Evolutionary conservation across 2,888 invertebrate genomes (phyloP).

Genomic region (Eurytoma adleriae): DNA sequence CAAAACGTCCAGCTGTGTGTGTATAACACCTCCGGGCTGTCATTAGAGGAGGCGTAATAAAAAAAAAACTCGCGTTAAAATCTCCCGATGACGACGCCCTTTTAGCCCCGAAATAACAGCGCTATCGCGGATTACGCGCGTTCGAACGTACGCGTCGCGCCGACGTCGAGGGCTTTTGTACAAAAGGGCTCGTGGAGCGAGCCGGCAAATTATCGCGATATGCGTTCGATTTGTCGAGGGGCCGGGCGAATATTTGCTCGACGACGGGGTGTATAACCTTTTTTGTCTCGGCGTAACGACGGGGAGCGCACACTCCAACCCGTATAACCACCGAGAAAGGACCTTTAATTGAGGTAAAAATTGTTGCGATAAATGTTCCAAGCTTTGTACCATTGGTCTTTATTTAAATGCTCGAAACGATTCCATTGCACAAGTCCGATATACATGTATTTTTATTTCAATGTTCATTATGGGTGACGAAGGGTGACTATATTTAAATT

Average conservation of each 20-base stretch:
- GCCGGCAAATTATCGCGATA: conserved; percentile 40
- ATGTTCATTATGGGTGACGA: too few species aligned
- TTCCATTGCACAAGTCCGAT: too few species aligned
- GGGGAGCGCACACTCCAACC: background rate
- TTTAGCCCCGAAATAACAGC: background rate
- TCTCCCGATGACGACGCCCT: background rate
- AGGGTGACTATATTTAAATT: too few species aligned
- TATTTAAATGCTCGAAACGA: too few species aligned
- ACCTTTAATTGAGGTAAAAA: too few species aligned
- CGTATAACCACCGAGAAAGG: too few species aligned
- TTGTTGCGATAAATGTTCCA: too few species aligned
- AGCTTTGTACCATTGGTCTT: too few species aligned
- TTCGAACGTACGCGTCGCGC: background rate
- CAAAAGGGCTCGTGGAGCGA: conserved; percentile 6
- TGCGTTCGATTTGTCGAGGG: conserved; percentile 32
- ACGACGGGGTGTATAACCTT: background rate
- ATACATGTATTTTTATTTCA: too few species aligned
- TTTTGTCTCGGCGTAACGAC: background rate
- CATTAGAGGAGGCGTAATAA: background rate
- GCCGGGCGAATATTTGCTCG: conserved; percentile 1
- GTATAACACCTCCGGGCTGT: too few species aligned
- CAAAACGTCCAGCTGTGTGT: too few species aligned
- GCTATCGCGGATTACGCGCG: conserved; percentile 26
- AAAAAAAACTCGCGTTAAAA: background rate
- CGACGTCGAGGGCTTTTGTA: conserved; percentile 4